Evolutionary conservation across 2,797 vertebrate genomes (phyloP).

Genomic region (Dermochelys coriacea): DNA sequence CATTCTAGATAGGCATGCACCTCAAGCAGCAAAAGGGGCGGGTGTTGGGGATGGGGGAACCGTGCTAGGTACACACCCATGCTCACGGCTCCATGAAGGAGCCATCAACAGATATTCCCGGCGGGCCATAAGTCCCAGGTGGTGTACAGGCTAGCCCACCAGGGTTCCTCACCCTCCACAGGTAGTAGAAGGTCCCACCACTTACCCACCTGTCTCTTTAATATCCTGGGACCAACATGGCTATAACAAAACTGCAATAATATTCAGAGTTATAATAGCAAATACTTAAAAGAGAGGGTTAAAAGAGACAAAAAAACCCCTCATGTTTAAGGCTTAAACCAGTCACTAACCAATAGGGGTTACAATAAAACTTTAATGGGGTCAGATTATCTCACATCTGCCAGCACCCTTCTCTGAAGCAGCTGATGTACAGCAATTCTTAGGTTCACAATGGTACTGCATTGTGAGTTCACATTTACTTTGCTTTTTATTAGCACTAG

Average conservation of each 20-base stretch:
- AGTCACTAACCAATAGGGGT: neutral
- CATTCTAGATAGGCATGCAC: no score
- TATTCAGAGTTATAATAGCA: neutral
- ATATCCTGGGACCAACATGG: neutral
- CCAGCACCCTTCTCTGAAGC: neutral
- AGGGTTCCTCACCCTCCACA: no score
- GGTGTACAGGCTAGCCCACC: no score
- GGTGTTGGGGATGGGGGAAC: no score
- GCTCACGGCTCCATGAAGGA: no score
- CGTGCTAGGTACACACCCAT: no score
- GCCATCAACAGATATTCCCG: no score
- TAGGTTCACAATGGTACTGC: rapidly evolving
- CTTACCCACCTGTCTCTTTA: neutral
- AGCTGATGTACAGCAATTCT: neutral
- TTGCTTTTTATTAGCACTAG: constrained; percentile 17
- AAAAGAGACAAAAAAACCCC: neutral
- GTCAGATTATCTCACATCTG: neutral
- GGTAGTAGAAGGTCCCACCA: no score
- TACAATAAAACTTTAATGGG: neutral
- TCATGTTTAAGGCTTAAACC: neutral
- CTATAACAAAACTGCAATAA: neutral
- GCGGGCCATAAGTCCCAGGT: no score
- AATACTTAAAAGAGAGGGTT: neutral
- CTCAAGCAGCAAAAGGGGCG: no score
- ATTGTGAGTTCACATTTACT: neutral